Conservation (phyloP, 1,140 invertebrate species). For the Drosophila ananassae region DNA sequence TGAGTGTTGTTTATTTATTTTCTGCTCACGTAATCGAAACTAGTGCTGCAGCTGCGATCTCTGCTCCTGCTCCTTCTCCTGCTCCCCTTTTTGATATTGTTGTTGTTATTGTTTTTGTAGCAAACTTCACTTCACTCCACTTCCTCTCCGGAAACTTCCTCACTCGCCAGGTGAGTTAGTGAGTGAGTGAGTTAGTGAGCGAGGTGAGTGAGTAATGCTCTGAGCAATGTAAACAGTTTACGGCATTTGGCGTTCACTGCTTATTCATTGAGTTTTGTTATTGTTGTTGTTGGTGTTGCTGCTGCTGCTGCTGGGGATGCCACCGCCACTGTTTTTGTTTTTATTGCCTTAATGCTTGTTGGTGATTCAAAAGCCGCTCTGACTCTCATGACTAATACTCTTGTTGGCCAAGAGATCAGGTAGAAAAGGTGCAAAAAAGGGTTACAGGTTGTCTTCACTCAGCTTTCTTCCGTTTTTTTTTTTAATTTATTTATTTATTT, state of each 20-base stretch:
- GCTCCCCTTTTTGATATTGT: background rate
- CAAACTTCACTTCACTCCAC: conserved; percentile 4
- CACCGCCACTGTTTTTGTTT: conserved; percentile 32
- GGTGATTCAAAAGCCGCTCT: conserved; percentile 66
- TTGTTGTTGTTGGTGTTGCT: conserved; percentile 12
- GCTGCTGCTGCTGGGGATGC: conserved; percentile 25
- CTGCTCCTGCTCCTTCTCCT: background rate
- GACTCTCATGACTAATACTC: conserved; percentile 70
- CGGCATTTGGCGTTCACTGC: conserved; percentile 45
- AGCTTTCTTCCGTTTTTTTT: conserved; percentile 1
- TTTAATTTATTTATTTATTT: background rate
- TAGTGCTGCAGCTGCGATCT: conserved; percentile 39
- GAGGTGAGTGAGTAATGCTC: conserved; percentile 41
- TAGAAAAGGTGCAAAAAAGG: conserved; percentile 31
- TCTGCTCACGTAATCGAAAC: conserved; percentile 52
- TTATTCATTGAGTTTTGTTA: conserved; percentile 34
- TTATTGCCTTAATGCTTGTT: conserved; percentile 2
- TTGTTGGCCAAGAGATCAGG: conserved; percentile 25
- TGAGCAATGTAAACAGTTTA: conserved; percentile 71
- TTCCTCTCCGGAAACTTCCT: background rate
- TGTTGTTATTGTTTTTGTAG: background rate
- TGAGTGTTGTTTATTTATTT: conserved; percentile 39
- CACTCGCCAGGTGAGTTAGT: conserved; percentile 17
- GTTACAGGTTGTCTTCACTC: conserved; percentile 30
- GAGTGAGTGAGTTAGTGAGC: conserved; percentile 1